Percentiles rank a stretch among this genome's conserved stretches.
These are phyloP conservation scores for Rhinichthys klamathensis DNA, from an alignment of 2,113 vertebrate genomes.

Conservation along the genomic window DNA sequence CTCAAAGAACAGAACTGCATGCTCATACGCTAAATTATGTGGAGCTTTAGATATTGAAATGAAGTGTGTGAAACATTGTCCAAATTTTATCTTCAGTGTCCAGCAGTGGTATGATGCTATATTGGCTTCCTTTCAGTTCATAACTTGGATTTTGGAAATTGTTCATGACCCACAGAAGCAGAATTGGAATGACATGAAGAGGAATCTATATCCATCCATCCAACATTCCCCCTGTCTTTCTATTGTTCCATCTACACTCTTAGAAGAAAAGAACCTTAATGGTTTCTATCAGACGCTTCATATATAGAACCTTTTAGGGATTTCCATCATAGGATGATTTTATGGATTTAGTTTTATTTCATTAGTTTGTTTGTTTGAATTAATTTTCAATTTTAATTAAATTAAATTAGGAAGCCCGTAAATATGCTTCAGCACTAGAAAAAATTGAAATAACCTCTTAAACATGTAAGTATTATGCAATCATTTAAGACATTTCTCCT, in stretches of 20 bases:
- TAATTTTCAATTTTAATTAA: too few relatives aligned
- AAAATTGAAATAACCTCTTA: too few relatives aligned
- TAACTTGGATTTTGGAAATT: not conserved
- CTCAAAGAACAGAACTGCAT: not conserved
- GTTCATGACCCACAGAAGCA: not conserved
- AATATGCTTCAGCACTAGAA: too few relatives aligned
- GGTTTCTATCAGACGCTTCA: too few relatives aligned
- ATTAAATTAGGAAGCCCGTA: too few relatives aligned
- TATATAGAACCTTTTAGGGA: too few relatives aligned
- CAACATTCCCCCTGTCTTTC: not conserved
- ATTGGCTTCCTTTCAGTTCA: not conserved
- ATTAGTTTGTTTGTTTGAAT: too few relatives aligned
- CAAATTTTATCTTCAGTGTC: not conserved
- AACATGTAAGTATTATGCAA: too few relatives aligned
- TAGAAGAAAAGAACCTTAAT: too few relatives aligned
- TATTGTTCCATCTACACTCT: not conserved
- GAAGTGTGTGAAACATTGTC: conserved; percentile 5
- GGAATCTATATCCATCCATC: not conserved
- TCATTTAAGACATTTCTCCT: too few relatives aligned
- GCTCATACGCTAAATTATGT: not conserved
- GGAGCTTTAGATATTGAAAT: conserved; percentile 9
- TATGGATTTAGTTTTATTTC: too few relatives aligned
- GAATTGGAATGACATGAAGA: not conserved
- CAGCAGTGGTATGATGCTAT: not conserved
- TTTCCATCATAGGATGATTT: too few relatives aligned